Conservation (phyloP, 2,888 invertebrate genomes). For the Arctia plantaginis region DNA sequence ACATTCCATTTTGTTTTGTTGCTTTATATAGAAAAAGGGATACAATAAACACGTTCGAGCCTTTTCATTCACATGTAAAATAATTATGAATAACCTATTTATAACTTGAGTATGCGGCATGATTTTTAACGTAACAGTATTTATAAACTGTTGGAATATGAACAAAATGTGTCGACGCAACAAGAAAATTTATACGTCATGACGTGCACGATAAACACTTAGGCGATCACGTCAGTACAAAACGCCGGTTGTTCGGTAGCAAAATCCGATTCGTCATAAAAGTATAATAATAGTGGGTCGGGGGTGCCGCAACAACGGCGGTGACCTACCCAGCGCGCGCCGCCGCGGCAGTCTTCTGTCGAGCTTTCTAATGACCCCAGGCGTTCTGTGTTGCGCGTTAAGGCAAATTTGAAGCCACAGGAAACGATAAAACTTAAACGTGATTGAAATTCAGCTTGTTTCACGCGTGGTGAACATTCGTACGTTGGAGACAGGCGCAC, state of each 20-base stretch:
- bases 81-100: slow-evolving; percentile 17
- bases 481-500: slow-evolving; percentile 73
- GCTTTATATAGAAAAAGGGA: slow-evolving; percentile 2
- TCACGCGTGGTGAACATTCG: slow-evolving; percentile 68
- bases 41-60: slow-evolving; percentile 3
- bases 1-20: slow-evolving; percentile 18
- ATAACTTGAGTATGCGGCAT: slow-evolving; percentile 11
- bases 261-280: slow-evolving; percentile 86
- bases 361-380: slow-evolving; percentile 86
- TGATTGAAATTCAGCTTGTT: slow-evolving; percentile 69
- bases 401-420: slow-evolving; percentile 64
- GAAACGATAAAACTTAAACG: slow-evolving; percentile 68
- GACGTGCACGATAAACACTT: slow-evolving; percentile 59
- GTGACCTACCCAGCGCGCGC: slow-evolving; percentile 82
- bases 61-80: slow-evolving; percentile 12
- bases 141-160: slow-evolving; percentile 21
- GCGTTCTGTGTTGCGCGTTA: slow-evolving; percentile 80
- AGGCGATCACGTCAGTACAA: slow-evolving; percentile 68
- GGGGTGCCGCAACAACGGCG: slow-evolving; percentile 84
- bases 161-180: slow-evolving; percentile 29
- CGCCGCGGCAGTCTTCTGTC: slow-evolving; percentile 85
- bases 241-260: slow-evolving; percentile 74
- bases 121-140: slow-evolving; percentile 12
- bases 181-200: slow-evolving; percentile 42
- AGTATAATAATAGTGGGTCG: slow-evolving; percentile 86